These are phyloP conservation scores for Gastrophysa polygoni DNA, from an alignment of 2,888 invertebrate species.

Conservation along the genomic window DNA sequence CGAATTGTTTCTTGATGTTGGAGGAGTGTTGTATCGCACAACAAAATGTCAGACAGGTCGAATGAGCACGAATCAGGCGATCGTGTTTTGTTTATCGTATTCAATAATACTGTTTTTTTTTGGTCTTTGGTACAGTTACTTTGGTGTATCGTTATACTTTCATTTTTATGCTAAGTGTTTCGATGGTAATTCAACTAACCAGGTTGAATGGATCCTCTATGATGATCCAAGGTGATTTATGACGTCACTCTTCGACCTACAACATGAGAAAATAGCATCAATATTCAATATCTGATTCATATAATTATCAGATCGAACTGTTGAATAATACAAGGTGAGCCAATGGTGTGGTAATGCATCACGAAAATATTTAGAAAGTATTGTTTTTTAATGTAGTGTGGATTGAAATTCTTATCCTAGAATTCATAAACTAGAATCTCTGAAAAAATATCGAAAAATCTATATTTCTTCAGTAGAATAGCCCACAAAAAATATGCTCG, in stretches of 20 bases:
- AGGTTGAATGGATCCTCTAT: background rate
- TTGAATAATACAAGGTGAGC: too few relatives aligned
- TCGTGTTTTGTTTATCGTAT: constrained; percentile 18
- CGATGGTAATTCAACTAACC: constrained; percentile 12
- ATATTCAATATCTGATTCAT: background rate
- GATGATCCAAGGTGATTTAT: constrained; percentile 1
- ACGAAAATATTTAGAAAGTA: too few relatives aligned
- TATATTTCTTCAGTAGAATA: too few relatives aligned
- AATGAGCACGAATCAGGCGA: constrained; percentile 26
- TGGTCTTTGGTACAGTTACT: background rate
- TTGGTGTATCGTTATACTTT: constrained; percentile 15
- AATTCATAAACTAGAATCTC: too few relatives aligned
- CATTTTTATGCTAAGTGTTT: constrained; percentile 23
- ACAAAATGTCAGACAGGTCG: constrained; percentile 28
- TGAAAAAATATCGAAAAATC: too few relatives aligned
- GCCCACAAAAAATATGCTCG: too few relatives aligned
- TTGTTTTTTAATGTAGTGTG: too few relatives aligned
- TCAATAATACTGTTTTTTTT: constrained; percentile 10
- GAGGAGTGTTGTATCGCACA: constrained; percentile 20
- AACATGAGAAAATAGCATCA: background rate
- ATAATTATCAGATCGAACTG: background rate
- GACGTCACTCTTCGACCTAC: constrained; percentile 3
- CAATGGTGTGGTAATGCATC: too few relatives aligned
- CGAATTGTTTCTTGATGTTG: constrained; percentile 15
- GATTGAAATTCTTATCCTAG: too few relatives aligned